Evolutionary conservation across 2,113 vertebrate species (phyloP), one percentile per base, ranked within the genome.

Genomic region (Probosciger aterrimus): DNA sequence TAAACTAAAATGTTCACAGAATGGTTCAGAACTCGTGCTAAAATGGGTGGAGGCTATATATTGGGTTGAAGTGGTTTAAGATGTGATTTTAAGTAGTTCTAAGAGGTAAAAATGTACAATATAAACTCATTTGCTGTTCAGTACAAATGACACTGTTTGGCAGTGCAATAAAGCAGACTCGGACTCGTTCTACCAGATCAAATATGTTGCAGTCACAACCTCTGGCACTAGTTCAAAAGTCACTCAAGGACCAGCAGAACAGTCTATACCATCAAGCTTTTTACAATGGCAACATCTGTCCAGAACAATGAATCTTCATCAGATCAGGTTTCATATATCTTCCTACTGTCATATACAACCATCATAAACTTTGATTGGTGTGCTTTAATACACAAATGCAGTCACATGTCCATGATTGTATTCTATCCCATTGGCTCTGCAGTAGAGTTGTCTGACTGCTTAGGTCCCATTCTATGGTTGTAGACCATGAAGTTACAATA

Each of bases 381-480:
- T 67, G 15, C 11, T 81, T 77, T 73, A 65, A 47, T 47, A 39
- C 28, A 37, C 16, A 23, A 33, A 14, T 62, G 10, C 0, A 1
- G 6, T n/a, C 14, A 39, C 3, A 27, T 14, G 2, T 35, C 17
- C 23, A 23, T 22, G 30, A 30, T 1, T 44, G 3, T 18, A 53
- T 68, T 49, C 39, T 43, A 23, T 46, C 4, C 39, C 1, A 0
- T 25, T 71, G 28, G 6, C 5, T 75, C 14, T 77, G 4, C 5
- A 13, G 14, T 19, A 67, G 15, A 52, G 23, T 44, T 57, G 33
- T 25, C 24, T 63, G 6, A 53, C 22, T 46, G 46, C 11, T 33
- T 24, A 55, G 0, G 3, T 79, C 17, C 30, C 5, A 22, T 78
- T 77, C 55, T 35, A 39, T 0, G 0, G 8, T 3, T 63, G 7